Evolutionary conservation across 2,113 vertebrate species (phyloP).

Genomic region (Ifrita kowaldi): DNA sequence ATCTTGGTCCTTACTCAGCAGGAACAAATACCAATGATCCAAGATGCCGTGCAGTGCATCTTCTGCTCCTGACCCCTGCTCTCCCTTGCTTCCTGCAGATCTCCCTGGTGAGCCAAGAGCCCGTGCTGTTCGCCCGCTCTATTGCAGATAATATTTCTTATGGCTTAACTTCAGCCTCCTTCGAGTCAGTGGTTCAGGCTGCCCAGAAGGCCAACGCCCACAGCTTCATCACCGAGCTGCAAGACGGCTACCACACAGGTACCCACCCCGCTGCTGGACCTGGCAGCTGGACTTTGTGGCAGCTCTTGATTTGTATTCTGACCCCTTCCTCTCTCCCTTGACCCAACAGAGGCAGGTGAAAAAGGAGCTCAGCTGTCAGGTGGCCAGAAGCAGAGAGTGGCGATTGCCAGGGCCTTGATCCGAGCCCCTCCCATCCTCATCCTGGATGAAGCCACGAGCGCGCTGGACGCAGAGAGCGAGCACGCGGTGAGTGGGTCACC

Average conservation of each 20-base stretch:
- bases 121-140: constrained; percentile 89
- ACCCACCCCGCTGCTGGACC: background rate
- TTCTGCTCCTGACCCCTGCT: background rate
- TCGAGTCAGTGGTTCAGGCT: constrained; percentile 79
- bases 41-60: accelerated
- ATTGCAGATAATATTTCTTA: constrained; percentile 90
- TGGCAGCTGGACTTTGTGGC: background rate
- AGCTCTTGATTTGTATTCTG: background rate
- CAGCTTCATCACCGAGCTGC: constrained; percentile 82
- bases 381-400: constrained; percentile 95
- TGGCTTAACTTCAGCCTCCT: constrained; percentile 77
- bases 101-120: constrained; percentile 92
- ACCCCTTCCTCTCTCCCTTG: background rate
- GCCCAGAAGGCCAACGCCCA: constrained; percentile 89
- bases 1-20: background rate
- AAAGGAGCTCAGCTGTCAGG: constrained; percentile 93
- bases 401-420: constrained; percentile 91
- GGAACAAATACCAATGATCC: background rate
- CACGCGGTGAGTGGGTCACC: constrained; percentile 76
- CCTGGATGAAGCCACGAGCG: constrained; percentile 94
- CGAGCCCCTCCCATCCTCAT: constrained; percentile 86
- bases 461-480: constrained; percentile 92
- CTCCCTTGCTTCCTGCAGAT: constrained; percentile 71
- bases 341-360: constrained; percentile 85
- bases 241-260: constrained; percentile 89